Evolutionary conservation across 2,113 vertebrate genomes (phyloP).

Genomic region (Anas platyrhynchos): DNA sequence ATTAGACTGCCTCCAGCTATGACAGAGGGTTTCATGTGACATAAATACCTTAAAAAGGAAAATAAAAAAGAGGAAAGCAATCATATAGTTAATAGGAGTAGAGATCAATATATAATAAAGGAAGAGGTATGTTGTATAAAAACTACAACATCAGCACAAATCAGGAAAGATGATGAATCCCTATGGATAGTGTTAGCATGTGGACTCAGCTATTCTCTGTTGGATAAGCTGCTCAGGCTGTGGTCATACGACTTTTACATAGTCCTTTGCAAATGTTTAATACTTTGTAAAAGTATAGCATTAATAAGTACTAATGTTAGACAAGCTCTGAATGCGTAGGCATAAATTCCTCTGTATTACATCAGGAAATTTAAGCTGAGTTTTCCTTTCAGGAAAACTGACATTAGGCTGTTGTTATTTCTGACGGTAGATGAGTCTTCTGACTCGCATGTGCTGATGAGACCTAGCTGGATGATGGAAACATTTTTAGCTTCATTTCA

Average conservation of each 20-base stretch:
- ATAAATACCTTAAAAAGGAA: constrained; percentile 10
- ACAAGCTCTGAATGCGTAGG: neutral
- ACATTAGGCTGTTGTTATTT: neutral
- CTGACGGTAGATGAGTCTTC: neutral
- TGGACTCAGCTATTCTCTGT: constrained; percentile 3
- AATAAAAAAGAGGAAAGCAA: constrained; percentile 17
- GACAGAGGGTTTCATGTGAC: neutral
- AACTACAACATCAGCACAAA: neutral
- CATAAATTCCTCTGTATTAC: neutral
- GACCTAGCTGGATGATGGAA: neutral
- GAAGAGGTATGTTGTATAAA: neutral
- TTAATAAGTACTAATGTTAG: neutral
- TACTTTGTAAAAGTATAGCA: neutral
- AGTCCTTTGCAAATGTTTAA: too few relatives aligned
- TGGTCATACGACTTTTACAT: neutral
- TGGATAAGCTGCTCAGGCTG: neutral
- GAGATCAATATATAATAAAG: constrained; percentile 62
- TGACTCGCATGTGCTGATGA: neutral
- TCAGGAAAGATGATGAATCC: neutral
- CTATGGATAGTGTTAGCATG: neutral
- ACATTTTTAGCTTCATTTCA: neutral
- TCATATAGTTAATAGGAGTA: constrained; percentile 7
- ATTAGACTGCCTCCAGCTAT: neutral
- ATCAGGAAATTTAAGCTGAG: neutral
- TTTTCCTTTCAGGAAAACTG: neutral